Evolutionary conservation across 2,113 vertebrate genomes (phyloP).

Genomic region (Pteropus alecto): DNA sequence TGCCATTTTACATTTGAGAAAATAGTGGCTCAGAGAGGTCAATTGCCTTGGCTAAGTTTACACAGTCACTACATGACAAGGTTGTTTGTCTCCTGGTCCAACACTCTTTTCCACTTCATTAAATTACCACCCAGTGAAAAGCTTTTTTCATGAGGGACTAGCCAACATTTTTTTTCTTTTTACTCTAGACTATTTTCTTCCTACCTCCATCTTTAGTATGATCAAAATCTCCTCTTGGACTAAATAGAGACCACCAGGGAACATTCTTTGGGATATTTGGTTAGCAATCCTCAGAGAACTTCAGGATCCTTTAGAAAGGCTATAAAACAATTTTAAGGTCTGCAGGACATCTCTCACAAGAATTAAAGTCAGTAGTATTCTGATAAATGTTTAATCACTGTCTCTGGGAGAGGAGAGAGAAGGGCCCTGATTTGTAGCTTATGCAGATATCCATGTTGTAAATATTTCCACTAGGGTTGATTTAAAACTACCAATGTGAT

Average conservation of each 20-base stretch:
- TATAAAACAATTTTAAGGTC: not conserved
- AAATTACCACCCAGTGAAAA: conserved; percentile 19
- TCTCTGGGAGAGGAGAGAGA: not conserved
- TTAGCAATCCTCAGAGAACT: conserved; percentile 23
- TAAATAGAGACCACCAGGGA: not conserved
- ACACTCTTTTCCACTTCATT: conserved; percentile 23
- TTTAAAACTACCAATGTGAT: not conserved
- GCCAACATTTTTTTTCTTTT: not conserved
- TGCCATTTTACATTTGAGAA: conserved; percentile 38
- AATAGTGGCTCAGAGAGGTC: not conserved
- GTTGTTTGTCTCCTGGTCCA: not conserved
- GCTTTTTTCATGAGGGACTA: not conserved
- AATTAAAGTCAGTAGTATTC: not conserved
- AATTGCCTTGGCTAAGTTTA: not conserved
- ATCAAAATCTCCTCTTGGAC: not conserved
- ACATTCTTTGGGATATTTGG: not conserved
- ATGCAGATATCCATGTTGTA: not conserved
- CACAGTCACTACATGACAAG: not conserved
- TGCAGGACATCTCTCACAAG: not conserved
- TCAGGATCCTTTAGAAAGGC: not conserved
- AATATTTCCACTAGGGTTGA: conserved; percentile 28
- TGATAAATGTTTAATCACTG: conserved; percentile 34
- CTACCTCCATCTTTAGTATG: not conserved
- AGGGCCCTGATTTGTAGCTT: not conserved
- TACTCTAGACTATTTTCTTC: not conserved